Evolutionary conservation across 2,888 invertebrate species (phyloP).

Genomic region (Lamproptera curius): DNA sequence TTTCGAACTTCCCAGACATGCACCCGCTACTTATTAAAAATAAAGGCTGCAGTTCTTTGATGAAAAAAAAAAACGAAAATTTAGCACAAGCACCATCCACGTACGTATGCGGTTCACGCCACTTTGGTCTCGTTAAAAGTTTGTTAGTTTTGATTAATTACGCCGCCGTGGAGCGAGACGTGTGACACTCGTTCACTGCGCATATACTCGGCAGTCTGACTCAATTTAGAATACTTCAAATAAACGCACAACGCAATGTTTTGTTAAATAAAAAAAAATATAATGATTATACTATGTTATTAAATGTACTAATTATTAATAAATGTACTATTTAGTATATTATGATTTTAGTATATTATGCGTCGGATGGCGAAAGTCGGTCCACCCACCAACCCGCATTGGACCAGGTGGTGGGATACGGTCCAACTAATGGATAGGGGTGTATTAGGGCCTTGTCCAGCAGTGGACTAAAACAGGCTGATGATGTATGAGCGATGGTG

Average conservation of each 20-base stretch:
- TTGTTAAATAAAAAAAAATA: too few relatives aligned
- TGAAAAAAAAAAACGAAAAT: slow-evolving; percentile 7
- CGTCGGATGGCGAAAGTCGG: too few relatives aligned
- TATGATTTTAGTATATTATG: too few relatives aligned
- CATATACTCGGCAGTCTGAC: neutral
- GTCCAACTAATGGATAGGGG: too few relatives aligned
- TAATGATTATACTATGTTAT: too few relatives aligned
- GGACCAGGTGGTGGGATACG: too few relatives aligned
- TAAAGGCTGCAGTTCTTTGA: slow-evolving; percentile 1
- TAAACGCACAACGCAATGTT: neutral
- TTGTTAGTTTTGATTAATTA: slow-evolving; percentile 34
- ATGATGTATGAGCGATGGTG: too few relatives aligned
- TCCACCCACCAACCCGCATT: too few relatives aligned
- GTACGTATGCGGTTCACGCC: slow-evolving; percentile 18
- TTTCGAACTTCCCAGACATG: slow-evolving; percentile 14
- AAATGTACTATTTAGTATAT: too few relatives aligned
- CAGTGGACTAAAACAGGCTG: too few relatives aligned
- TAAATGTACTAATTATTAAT: too few relatives aligned
- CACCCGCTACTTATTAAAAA: slow-evolving; percentile 6
- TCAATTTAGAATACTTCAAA: neutral
- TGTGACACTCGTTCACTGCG: neutral
- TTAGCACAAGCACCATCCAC: slow-evolving; percentile 11
- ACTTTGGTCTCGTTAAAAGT: slow-evolving; percentile 33
- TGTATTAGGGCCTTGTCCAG: too few relatives aligned
- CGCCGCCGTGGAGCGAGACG: slow-evolving; percentile 22